Evolutionary conservation across 2,113 vertebrate genomes (phyloP).

Genomic region (Gila orcuttii): DNA sequence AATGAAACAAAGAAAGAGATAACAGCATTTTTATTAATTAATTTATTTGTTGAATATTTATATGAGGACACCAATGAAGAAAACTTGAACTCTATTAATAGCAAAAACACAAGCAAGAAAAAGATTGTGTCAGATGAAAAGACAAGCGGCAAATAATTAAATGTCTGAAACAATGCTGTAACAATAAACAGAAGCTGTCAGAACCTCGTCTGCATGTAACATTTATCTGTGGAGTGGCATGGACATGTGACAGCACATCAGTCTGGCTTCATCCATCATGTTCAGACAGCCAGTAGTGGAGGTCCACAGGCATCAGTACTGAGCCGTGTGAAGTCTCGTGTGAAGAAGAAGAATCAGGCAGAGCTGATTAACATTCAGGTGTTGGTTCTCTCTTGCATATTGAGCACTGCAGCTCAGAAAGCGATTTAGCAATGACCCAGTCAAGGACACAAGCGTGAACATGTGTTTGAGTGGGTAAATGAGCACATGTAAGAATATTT

Average conservation of each 20-base stretch:
- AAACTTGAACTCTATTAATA: not conserved
- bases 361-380: constrained; percentile 49
- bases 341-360: not conserved
- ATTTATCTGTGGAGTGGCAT: not conserved
- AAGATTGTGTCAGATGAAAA: not conserved
- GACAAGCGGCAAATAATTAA: not conserved
- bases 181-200: constrained; percentile 34
- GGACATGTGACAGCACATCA: constrained; percentile 40
- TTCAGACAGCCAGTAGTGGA: constrained; percentile 20
- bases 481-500: not conserved
- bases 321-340: not conserved
- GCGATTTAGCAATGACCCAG: constrained; percentile 31
- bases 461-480: not conserved
- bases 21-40: not conserved
- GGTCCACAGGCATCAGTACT: not conserved
- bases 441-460: constrained; percentile 32
- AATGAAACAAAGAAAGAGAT: constrained; percentile 9
- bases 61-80: not conserved
- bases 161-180: not conserved
- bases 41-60: not conserved
- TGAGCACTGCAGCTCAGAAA: constrained; percentile 18
- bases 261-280: constrained; percentile 45
- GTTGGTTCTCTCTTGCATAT: constrained; percentile 38
- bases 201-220: constrained; percentile 10
- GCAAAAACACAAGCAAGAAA: not conserved